phyloP scores from a whole-genome alignment of 2,888 invertebrate species.

The Spisula subtruncata region DNA sequence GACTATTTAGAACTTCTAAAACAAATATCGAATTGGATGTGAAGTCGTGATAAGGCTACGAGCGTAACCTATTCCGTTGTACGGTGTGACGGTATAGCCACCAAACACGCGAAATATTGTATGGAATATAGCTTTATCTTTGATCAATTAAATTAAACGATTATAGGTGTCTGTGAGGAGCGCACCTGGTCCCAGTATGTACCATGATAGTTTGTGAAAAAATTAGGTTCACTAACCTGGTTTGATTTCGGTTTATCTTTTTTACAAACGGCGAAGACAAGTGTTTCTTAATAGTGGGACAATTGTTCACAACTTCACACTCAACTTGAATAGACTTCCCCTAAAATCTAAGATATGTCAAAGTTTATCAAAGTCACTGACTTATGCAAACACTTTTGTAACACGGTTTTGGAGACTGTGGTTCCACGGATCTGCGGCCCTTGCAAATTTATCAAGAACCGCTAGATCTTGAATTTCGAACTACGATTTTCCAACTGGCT shows the following conservation, averaged over 20 bases:
- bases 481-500: no score
- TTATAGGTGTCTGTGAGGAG: conserved; percentile 28
- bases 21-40: conserved; percentile 16
- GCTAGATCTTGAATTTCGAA: no score
- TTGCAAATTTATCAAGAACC: no score
- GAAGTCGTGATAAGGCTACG: not conserved
- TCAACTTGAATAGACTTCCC: no score
- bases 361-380: no score
- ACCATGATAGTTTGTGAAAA: not conserved
- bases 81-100: not conserved
- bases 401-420: no score
- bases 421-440: no score
- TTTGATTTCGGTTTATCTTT: not conserved
- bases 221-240: not conserved
- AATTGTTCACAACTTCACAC: no score
- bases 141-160: conserved; percentile 41
- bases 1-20: conserved; percentile 20
- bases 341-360: no score
- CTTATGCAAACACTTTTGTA: no score
- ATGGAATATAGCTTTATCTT: conserved; percentile 31
- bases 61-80: not conserved
- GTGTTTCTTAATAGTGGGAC: no score
- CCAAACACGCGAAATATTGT: conserved; percentile 28
- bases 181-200: not conserved
- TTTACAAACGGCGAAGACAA: not conserved